phyloP scores from a whole-genome alignment of 2,113 vertebrate species.

The Chinchilla lanigera region DNA sequence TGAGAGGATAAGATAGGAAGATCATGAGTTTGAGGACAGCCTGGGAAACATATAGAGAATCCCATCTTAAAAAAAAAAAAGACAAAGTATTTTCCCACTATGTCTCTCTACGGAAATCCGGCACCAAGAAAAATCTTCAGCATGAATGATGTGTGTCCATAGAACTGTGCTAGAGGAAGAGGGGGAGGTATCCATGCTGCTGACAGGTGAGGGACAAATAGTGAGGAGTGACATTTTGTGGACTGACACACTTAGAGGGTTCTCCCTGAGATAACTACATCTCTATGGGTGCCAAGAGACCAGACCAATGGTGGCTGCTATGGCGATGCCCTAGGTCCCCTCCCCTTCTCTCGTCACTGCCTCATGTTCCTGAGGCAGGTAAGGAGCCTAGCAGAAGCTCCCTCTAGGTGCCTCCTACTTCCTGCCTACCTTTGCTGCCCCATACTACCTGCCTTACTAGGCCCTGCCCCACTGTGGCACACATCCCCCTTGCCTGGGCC shows the following conservation, averaged over 20 bases:
- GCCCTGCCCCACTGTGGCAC: background rate
- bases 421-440: background rate
- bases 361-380: background rate
- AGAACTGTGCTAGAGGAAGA: background rate
- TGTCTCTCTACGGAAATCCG: background rate
- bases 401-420: background rate
- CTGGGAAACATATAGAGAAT: background rate
- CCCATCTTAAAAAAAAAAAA: background rate
- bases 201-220: background rate
- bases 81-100: background rate
- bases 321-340: background rate
- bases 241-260: background rate
- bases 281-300: background rate
- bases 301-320: background rate
- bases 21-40: background rate
- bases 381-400: background rate
- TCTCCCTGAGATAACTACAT: background rate
- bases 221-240: background rate
- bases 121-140: background rate
- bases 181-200: background rate
- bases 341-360: background rate
- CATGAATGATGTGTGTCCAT: background rate
- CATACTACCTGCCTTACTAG: background rate
- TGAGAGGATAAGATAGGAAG: background rate
- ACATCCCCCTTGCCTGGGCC: background rate